Conservation (phyloP, 2,113 vertebrate species). For the Triplophysa siluroides region DNA sequence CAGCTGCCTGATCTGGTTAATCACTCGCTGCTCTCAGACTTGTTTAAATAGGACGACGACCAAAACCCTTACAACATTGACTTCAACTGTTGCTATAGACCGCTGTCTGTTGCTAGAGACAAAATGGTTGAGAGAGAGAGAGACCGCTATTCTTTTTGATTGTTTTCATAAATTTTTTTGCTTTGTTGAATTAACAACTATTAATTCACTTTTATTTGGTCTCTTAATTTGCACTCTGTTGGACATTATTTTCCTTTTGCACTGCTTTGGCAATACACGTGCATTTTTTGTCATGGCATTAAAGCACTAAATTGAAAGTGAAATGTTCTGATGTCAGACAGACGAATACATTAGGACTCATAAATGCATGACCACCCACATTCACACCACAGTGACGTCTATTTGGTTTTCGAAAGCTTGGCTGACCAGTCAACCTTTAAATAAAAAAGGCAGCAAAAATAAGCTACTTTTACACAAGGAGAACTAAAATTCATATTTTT, state of each 20-base stretch:
- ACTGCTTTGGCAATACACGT: not conserved
- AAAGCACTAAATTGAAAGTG: too few relatives aligned
- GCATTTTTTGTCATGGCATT: not conserved
- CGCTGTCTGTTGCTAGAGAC: not conserved
- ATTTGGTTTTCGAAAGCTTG: too few relatives aligned
- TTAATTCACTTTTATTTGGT: not conserved
- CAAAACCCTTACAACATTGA: conserved; percentile 42
- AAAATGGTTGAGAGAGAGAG: conserved; percentile 35
- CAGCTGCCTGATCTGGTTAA: conserved; percentile 51
- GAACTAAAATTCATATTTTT: too few relatives aligned
- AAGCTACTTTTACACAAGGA: too few relatives aligned
- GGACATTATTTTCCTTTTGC: not conserved
- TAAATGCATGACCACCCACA: too few relatives aligned
- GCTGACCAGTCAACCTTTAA: too few relatives aligned
- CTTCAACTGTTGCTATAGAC: conserved; percentile 31
- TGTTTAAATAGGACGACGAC: conserved; percentile 47
- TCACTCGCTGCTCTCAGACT: conserved; percentile 16
- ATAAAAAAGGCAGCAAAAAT: too few relatives aligned
- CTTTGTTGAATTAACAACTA: not conserved
- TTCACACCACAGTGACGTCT: too few relatives aligned
- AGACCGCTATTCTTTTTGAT: conserved; percentile 4
- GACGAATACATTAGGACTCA: too few relatives aligned
- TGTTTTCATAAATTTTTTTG: not conserved
- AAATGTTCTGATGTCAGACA: too few relatives aligned
- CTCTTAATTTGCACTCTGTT: not conserved